Percentiles rank a stretch among this genome's conserved stretches.
phyloP scores from a whole-genome alignment of 1,140 invertebrate species.

The Drosophila aff. region DNA sequence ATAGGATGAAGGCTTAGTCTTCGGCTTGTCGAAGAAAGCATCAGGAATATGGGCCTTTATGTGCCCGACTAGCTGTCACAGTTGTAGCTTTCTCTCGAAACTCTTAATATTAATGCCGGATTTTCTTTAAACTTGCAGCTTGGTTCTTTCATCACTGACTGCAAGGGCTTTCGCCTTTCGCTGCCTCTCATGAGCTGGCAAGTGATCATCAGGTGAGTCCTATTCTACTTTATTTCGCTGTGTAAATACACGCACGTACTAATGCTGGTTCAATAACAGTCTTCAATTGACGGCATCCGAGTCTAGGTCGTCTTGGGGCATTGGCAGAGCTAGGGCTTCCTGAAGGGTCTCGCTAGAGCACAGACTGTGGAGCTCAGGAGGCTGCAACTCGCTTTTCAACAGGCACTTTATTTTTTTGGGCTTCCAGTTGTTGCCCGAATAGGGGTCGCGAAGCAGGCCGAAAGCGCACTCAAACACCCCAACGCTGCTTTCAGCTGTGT shows the following conservation, averaged over 20 bases:
- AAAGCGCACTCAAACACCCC: conserved; percentile 89
- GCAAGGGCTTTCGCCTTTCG: background rate
- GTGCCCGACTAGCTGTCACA: conserved; percentile 4
- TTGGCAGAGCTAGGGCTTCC: conserved; percentile 53
- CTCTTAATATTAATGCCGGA: conserved; percentile 24
- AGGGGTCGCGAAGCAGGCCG: conserved; percentile 87
- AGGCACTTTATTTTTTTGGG: conserved; percentile 86
- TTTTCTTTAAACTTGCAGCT: conserved; percentile 74
- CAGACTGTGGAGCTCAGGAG: conserved; percentile 54
- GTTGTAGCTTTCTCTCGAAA: background rate
- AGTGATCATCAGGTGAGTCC: conserved; percentile 14
- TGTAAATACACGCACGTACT: background rate
- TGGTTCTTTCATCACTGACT: conserved; percentile 3
- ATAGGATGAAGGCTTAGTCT: conserved; percentile 1
- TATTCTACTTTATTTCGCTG: background rate
- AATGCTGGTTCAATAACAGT: background rate
- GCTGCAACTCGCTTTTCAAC: conserved; percentile 73
- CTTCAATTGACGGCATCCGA: conserved; percentile 5
- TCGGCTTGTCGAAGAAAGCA: conserved; percentile 28
- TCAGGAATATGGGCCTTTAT: conserved; percentile 6
- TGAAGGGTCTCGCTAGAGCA: conserved; percentile 50
- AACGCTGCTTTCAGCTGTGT: conserved; percentile 86
- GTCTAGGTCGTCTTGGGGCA: conserved; percentile 47
- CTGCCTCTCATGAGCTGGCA: conserved; percentile 13
- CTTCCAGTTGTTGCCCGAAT: conserved; percentile 87